phyloP scores from a whole-genome alignment of 2,888 invertebrate species.

The Euplagia quadripunctaria region DNA sequence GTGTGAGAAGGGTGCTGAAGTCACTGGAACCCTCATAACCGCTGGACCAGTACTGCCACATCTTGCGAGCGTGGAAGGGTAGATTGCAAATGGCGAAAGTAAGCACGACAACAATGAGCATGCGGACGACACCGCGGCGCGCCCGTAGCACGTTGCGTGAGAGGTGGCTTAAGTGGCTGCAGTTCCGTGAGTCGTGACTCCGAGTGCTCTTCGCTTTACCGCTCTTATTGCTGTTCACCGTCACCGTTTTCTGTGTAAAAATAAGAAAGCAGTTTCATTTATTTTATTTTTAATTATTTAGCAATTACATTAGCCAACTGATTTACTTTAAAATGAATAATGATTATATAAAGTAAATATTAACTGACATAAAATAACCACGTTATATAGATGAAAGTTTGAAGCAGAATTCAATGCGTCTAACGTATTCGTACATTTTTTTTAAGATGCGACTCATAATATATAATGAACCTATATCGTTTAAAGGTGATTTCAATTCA shows the following conservation, averaged over 20 bases:
- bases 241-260: constrained; percentile 51
- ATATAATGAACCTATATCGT: too few relatives aligned
- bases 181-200: constrained; percentile 78
- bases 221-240: constrained; percentile 53
- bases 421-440: too few relatives aligned
- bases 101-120: constrained; percentile 95
- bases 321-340: too few relatives aligned
- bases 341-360: too few relatives aligned
- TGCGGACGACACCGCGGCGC: constrained; percentile 94
- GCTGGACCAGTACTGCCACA: constrained; percentile 94
- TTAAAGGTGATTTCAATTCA: too few relatives aligned
- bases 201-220: constrained; percentile 71
- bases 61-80: constrained; percentile 95
- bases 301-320: too few relatives aligned
- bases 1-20: constrained; percentile 93
- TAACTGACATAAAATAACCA: too few relatives aligned
- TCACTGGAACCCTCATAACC: constrained; percentile 91
- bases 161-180: constrained; percentile 90
- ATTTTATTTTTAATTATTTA: not conserved
- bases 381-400: too few relatives aligned
- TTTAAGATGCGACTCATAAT: too few relatives aligned
- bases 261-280: not conserved
- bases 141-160: constrained; percentile 93
- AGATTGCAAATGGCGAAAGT: constrained; percentile 96
- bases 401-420: too few relatives aligned